phyloP scores from a whole-genome alignment of 2,888 invertebrate species.

The Nematopogon swammerdamellus region DNA sequence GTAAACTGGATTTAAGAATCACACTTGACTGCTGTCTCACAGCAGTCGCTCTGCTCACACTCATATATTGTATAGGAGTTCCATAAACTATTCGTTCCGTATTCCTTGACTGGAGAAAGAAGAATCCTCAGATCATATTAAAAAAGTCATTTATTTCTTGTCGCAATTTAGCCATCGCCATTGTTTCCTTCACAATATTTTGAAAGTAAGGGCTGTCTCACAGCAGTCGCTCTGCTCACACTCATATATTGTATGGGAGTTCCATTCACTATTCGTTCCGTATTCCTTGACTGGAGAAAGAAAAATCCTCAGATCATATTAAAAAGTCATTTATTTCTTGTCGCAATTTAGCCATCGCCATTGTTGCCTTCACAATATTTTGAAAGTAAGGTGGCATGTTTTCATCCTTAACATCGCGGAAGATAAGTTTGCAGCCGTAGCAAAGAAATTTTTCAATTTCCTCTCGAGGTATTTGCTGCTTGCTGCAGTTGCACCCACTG shows the following conservation, averaged over 20 bases:
- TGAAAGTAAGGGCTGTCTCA: constrained; percentile 16
- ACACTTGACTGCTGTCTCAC: too few relatives aligned
- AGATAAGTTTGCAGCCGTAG: constrained; percentile 30
- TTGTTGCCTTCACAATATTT: constrained; percentile 12
- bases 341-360: constrained; percentile 19
- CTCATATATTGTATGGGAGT: too few relatives aligned
- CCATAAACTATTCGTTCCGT: too few relatives aligned
- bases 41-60: too few relatives aligned
- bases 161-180: constrained; percentile 19
- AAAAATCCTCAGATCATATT: too few relatives aligned
- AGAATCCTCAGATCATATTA: too few relatives aligned
- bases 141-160: constrained; percentile 26
- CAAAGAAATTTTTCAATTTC: constrained; percentile 22
- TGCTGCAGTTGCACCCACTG: constrained; percentile 10
- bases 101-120: too few relatives aligned
- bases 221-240: too few relatives aligned
- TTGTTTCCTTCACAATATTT: constrained; percentile 12
- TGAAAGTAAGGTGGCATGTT: constrained; percentile 18
- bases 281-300: too few relatives aligned
- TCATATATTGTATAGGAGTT: too few relatives aligned
- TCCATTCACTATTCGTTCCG: too few relatives aligned
- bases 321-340: constrained; percentile 27
- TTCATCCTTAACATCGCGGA: constrained; percentile 18
- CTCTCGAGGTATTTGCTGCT: constrained; percentile 8
- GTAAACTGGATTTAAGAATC: too few relatives aligned